Base-by-base conservation (phyloP, 2,888 invertebrate genomes). In the Andrena flavipes region DNA sequence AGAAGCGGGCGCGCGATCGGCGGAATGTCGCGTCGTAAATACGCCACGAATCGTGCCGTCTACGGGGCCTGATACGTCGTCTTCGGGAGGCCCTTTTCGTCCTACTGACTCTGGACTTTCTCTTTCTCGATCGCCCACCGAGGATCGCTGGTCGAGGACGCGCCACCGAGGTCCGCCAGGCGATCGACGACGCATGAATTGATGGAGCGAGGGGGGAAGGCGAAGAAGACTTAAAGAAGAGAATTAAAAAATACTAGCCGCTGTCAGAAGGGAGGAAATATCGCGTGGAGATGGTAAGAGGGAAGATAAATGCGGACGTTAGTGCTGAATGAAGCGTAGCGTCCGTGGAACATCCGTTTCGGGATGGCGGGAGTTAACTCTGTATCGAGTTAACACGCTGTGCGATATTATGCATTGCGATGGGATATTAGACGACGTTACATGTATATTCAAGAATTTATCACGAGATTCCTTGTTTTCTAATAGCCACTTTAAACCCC, bases 321-420 rank as follows among this genome's bases (percentile, higher is more conserved):
- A 75, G 80, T 79, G 29, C 60, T 20, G 51, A 23, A 67, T 56
- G 73, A 76, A 67, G 70, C 29, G 51, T 65, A 23, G 51, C 63
- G 48, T 51, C 59, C 64, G 49, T 60, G 26, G 72, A 76, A 76
- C 59, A 48, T 67, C 72, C 63, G 84, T 85, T 88, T 85, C 77
- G 68, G 82, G 72, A 71, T 82, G 86, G 82, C 85, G 81, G 86
- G 64, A 63, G 72, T 87, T 87, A 84, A 85, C 83, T 87, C 84
- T 88, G 85, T 85, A 86, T 62, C 71, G 72, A 42, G 56, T 56
- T 69, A 56, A 56, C 10, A 23, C 56, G 23, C 23, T 26, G 23
- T 56, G 13, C 54, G 23, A 23, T 54, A 54, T 26, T 23, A 20
- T 54, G 20, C 23, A 23, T 23, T 23, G 56, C 56, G 23, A 56